Conservation (phyloP, 1,140 invertebrate genomes). For the Bombus balteatus region DNA sequence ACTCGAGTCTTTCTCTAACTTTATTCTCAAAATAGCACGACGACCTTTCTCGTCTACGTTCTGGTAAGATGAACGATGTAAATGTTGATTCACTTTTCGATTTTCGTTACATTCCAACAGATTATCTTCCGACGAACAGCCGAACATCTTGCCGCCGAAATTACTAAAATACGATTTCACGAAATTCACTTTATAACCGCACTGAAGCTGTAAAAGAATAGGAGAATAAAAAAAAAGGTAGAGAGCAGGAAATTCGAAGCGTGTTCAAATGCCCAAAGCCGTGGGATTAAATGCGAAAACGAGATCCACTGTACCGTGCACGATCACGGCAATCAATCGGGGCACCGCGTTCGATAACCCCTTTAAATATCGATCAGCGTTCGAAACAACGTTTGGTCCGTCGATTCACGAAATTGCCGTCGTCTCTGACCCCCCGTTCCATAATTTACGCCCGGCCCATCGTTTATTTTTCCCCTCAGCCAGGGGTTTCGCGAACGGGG, state of each 20-base stretch:
- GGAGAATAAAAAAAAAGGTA: neutral
- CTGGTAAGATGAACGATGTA: no score
- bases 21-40: neutral
- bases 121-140: neutral
- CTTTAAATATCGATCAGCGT: slow-evolving; percentile 31
- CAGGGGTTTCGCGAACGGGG: neutral
- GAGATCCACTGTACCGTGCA: neutral
- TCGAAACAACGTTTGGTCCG: slow-evolving; percentile 7
- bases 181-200: neutral
- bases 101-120: neutral
- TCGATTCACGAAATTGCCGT: slow-evolving; percentile 22
- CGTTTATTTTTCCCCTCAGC: neutral
- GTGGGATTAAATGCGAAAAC: neutral
- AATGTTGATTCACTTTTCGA: neutral
- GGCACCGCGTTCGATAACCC: neutral
- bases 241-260: neutral
- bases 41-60: neutral
- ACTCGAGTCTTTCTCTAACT: neutral
- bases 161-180: no score
- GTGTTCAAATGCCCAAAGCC: neutral
- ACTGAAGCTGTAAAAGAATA: neutral
- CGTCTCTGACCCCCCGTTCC: neutral
- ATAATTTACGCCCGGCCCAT: slow-evolving; percentile 9
- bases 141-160: no score
- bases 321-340: neutral